Base-by-base conservation (phyloP, 2,113 vertebrate species). In the Balaeniceps rex region DNA sequence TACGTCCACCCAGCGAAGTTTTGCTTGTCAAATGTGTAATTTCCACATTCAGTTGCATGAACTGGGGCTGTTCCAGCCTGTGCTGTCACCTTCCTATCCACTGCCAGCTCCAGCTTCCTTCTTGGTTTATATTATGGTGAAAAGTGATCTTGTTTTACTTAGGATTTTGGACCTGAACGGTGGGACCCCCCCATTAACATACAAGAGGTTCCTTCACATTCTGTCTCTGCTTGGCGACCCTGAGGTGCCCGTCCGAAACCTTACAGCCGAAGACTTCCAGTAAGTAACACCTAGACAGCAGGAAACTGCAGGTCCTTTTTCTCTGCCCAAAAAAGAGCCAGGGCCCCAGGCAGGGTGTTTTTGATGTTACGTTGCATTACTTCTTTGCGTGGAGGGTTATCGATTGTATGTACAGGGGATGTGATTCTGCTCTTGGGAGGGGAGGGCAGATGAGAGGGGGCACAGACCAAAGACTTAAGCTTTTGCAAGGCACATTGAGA, bases 171-270 rank as follows among this genome's bases (percentile, higher is more conserved):
- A 97, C 44, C 84, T 97, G 49, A 98, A 97, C 2, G 82, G 87
- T 44, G 98, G 98, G 29, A 72, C 64, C 47, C 96, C 98, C 6
- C 98, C 98, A 4, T 60, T 98, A 49, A 98, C 97, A 1, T 98
- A 98, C 82, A 98, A 98, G 95, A 97, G 83, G 38, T 98, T 98
- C 85, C 97, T 98, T 63, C 96, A 94, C 19, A 83, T 98, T 55
- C 69, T 98, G 5, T 96, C 97, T 22, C 40, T 91, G 29, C 92
- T 98, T 2, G 98, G 98, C 3, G 96, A 98, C 65, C 98, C 97
- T 3, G 95, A 97, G 83, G 44, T 65, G 60, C 98, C 98, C 18
- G 96, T 95, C 22, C 83, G 88, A 26, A 95, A 82, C 19, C 66
- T 95, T 13, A 96, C 94, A 8, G 79, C 84, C 7, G 89, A 96